Percentiles rank a stretch among this genome's conserved stretches.
phyloP scores from a whole-genome alignment of 2,888 invertebrate species.

The Amiota mariae region DNA sequence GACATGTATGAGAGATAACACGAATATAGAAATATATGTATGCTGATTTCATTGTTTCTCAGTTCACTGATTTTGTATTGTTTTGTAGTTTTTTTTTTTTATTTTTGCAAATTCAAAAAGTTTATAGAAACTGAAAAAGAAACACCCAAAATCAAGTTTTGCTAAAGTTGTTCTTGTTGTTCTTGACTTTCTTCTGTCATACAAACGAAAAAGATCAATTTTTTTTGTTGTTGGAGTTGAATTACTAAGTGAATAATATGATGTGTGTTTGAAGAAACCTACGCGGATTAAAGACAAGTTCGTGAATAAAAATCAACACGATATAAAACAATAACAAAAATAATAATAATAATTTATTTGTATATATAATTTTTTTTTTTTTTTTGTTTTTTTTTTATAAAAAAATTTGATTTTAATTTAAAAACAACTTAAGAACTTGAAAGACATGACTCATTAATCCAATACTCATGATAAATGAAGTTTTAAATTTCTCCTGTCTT shows the following conservation, averaged over 20 bases:
- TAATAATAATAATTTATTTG: no score
- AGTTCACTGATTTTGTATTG: no score
- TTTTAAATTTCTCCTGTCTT: no score
- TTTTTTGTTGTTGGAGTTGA: background rate
- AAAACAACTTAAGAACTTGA: background rate
- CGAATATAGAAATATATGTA: background rate
- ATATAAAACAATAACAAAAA: conserved; percentile 19
- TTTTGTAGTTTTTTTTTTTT: no score
- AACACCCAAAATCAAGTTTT: background rate
- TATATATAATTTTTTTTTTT: background rate
- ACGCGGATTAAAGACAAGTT: conserved; percentile 5
- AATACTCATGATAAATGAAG: background rate
- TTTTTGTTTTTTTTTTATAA: background rate
- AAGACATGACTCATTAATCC: background rate
- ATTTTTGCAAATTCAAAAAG: background rate
- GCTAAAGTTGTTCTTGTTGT: conserved; percentile 15
- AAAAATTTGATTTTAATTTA: background rate
- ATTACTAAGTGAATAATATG: background rate
- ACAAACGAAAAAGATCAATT: background rate
- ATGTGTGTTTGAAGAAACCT: background rate
- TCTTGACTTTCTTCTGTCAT: conserved; percentile 25
- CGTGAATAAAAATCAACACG: conserved; percentile 23
- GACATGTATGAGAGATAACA: no score
- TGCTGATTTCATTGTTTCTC: conserved; percentile 1
- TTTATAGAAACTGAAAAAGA: background rate